Conservation (phyloP, 2,113 vertebrate genomes). For the Pandion haliaetus region DNA sequence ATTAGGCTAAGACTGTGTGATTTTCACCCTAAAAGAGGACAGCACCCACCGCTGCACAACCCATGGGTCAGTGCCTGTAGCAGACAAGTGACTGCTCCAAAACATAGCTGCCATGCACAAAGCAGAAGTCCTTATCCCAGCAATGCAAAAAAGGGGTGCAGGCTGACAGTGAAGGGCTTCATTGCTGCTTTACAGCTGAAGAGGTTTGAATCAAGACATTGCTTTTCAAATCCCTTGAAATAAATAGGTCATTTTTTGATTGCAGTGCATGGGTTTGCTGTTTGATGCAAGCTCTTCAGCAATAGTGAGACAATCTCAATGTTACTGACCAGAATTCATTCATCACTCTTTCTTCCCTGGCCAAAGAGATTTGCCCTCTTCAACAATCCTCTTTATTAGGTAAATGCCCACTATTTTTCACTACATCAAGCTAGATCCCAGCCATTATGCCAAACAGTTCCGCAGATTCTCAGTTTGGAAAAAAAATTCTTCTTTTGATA, state of each 20-base stretch:
- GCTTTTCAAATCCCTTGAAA: not conserved
- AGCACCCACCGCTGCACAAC: not conserved
- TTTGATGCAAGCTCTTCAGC: not conserved
- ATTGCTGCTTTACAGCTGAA: not conserved
- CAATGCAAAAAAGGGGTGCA: not conserved
- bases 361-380: not conserved
- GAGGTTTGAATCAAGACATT: not conserved
- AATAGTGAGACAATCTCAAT: not conserved
- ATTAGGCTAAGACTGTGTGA: not conserved
- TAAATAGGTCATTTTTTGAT: not conserved
- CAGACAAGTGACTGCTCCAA: not conserved
- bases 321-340: not conserved
- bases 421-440: not conserved
- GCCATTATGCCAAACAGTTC: not conserved
- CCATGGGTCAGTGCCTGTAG: too few species aligned
- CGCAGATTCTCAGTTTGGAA: not conserved
- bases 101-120: not conserved
- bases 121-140: not conserved
- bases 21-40: not conserved
- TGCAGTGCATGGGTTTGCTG: not conserved
- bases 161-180: not conserved
- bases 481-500: not conserved
- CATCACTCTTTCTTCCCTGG: not conserved
- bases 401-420: not conserved
- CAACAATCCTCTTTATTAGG: not conserved